Percentiles rank a stretch among this genome's conserved stretches.
These are phyloP conservation scores for Bettongia penicillata DNA, from an alignment of 2,113 vertebrate species.

Conservation along the genomic window DNA sequence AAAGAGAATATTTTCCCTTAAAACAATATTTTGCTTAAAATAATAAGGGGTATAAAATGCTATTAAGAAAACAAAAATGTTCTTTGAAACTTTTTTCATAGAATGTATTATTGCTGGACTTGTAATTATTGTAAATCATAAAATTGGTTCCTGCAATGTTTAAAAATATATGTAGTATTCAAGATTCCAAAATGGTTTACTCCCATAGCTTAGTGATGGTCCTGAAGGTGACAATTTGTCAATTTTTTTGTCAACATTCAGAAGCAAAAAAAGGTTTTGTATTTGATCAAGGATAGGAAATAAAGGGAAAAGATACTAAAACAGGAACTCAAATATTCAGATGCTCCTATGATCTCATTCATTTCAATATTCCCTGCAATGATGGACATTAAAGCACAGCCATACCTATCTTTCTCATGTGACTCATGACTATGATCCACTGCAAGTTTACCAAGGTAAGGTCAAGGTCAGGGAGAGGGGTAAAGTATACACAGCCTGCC, in stretches of 20 bases:
- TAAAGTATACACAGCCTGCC: too few species aligned
- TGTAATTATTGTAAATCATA: background rate
- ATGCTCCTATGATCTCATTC: background rate
- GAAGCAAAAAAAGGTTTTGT: background rate
- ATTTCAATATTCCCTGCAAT: background rate
- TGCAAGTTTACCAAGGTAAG: background rate
- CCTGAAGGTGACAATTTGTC: background rate
- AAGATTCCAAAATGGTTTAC: background rate
- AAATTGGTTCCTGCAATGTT: background rate
- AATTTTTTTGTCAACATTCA: background rate
- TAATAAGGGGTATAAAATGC: background rate
- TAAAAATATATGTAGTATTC: background rate
- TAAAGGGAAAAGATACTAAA: background rate
- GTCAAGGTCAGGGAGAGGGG: too few species aligned
- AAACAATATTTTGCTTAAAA: background rate
- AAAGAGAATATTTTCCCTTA: background rate
- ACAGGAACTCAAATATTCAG: background rate
- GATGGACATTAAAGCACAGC: background rate
- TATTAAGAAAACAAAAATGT: background rate
- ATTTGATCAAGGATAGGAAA: background rate
- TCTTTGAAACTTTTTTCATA: background rate
- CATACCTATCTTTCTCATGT: background rate
- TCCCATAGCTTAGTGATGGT: background rate
- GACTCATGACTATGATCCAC: background rate
- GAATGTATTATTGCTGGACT: background rate